Percentiles rank a stretch among this genome's conserved stretches.
phyloP scores from a whole-genome alignment of 2,888 invertebrate species.

The Arrhopalites spinosus region DNA sequence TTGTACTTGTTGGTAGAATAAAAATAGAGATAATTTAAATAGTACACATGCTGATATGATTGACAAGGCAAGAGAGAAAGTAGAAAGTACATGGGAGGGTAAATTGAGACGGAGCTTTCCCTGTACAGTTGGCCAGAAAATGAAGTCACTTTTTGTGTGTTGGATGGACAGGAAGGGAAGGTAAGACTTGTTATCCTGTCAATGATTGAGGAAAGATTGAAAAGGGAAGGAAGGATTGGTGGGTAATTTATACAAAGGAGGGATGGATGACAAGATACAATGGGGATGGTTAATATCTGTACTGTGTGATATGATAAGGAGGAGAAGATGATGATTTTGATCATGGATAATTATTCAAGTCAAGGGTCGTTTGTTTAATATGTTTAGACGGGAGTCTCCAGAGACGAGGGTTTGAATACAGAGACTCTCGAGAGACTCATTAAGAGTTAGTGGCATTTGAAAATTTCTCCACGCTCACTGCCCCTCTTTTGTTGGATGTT shows the following conservation, averaged over 20 bases:
- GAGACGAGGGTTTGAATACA: constrained; percentile 39
- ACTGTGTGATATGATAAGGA: constrained; percentile 35
- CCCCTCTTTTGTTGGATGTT: constrained; percentile 51
- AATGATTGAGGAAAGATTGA: constrained; percentile 35
- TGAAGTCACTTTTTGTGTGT: too few relatives aligned
- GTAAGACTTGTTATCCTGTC: constrained; percentile 29
- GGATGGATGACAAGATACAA: constrained; percentile 8
- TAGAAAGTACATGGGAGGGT: too few relatives aligned
- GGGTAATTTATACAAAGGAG: constrained; percentile 36
- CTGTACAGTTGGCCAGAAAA: too few relatives aligned
- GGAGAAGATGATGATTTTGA: constrained; percentile 40
- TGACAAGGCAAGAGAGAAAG: too few relatives aligned
- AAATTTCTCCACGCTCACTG: constrained; percentile 55
- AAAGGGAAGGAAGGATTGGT: constrained; percentile 7
- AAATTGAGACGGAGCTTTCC: not conserved
- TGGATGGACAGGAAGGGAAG: not conserved
- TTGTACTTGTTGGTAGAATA: not conserved
- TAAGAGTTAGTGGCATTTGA: constrained; percentile 56
- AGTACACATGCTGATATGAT: too few relatives aligned
- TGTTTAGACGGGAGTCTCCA: constrained; percentile 48
- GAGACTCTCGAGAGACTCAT: constrained; percentile 53
- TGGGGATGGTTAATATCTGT: not conserved
- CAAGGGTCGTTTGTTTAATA: constrained; percentile 57
- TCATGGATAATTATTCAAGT: constrained; percentile 52
- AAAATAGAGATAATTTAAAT: not conserved